phyloP scores from a whole-genome alignment of 2,888 invertebrate species.

The Protodeltote pygarga region DNA sequence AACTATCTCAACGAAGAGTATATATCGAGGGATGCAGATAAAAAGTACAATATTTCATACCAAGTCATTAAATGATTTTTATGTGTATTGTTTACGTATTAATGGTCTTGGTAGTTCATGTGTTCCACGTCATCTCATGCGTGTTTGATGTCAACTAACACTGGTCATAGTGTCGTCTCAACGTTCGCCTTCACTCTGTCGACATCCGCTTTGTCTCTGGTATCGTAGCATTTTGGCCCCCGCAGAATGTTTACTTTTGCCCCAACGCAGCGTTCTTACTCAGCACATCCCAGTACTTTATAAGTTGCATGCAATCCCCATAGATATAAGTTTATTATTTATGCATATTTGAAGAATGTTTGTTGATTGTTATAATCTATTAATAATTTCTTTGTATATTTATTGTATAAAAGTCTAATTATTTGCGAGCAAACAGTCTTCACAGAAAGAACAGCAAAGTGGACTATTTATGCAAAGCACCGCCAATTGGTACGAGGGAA shows the following conservation, averaged over 20 bases:
- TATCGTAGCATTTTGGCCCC: conserved; percentile 79
- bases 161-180: conserved; percentile 66
- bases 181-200: conserved; percentile 69
- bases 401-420: conserved; percentile 36
- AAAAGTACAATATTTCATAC: conserved; percentile 67
- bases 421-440: conserved; percentile 62
- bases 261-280: conserved; percentile 75
- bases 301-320: conserved; percentile 80
- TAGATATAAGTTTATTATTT: conserved; percentile 66
- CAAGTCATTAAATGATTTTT: conserved; percentile 64
- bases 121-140: conserved; percentile 77
- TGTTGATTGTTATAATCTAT: conserved; percentile 49
- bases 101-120: conserved; percentile 82
- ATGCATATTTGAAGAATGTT: conserved; percentile 53
- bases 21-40: conserved; percentile 64
- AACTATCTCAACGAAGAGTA: conserved; percentile 67
- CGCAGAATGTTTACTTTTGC: conserved; percentile 75
- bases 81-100: conserved; percentile 70
- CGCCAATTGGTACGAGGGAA: conserved; percentile 49
- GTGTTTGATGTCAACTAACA: conserved; percentile 82
- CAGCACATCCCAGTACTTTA: conserved; percentile 69
- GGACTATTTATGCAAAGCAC: conserved; percentile 49
- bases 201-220: conserved; percentile 80
- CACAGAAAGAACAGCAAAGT: conserved; percentile 69
- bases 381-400: conserved; percentile 46